A percentile compares a stretch with the other conserved stretches of the same genome.
Conservation (phyloP, 2,113 vertebrate genomes). For the Pyxicephalus adspersus region DNA sequence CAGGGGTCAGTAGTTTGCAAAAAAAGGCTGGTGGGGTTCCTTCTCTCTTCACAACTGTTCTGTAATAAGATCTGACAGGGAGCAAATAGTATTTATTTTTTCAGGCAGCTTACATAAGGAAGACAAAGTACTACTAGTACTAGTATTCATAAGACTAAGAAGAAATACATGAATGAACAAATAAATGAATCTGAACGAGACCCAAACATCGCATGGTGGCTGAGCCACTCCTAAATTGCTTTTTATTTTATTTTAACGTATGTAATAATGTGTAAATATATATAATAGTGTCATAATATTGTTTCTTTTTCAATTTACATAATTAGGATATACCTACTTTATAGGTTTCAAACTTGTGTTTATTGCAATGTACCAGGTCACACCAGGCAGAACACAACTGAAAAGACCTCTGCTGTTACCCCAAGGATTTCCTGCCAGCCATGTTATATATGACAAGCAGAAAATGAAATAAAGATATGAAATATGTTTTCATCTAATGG, state of each 20-base stretch:
- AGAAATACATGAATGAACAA: neutral
- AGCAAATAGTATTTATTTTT: neutral
- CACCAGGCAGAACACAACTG: neutral
- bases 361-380: neutral
- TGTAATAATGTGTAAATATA: neutral
- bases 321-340: no score
- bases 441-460: constrained; percentile 40
- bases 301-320: no score
- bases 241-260: neutral
- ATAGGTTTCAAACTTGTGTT: neutral
- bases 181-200: neutral
- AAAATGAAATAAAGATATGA: constrained; percentile 48
- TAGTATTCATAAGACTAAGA: neutral
- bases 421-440: constrained; percentile 45
- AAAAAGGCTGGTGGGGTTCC: no score
- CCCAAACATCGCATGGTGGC: no score
- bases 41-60: no score
- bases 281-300: neutral
- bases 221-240: no score
- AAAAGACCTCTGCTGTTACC: constrained; percentile 39
- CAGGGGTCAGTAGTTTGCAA: no score
- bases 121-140: neutral
- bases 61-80: no score
- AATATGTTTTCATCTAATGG: constrained; percentile 53
- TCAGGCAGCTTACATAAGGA: neutral